A percentile compares a stretch with the other conserved stretches of the same genome.
These are phyloP conservation scores for Notothenia rossii DNA, from an alignment of 2,113 vertebrate genomes.

Conservation along the genomic window DNA sequence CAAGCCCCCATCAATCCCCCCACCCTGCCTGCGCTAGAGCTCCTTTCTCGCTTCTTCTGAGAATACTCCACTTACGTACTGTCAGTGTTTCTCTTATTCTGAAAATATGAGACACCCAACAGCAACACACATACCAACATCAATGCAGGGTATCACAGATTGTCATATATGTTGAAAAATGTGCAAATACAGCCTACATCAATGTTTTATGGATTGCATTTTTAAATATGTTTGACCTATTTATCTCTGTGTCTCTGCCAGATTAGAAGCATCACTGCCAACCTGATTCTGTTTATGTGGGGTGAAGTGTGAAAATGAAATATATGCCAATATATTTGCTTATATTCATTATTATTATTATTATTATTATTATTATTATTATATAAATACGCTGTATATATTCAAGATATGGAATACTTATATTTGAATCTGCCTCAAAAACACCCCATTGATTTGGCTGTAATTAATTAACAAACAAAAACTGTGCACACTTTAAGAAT, in stretches of 20 bases:
- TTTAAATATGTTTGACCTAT: background rate
- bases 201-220: background rate
- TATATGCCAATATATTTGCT: background rate
- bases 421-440: background rate
- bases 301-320: background rate
- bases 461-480: background rate
- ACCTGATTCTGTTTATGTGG: background rate
- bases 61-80: constrained; percentile 19
- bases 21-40: constrained; percentile 7
- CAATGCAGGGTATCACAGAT: background rate
- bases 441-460: background rate
- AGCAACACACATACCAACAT: background rate
- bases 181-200: background rate
- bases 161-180: background rate
- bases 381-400: background rate
- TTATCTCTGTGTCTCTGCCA: background rate
- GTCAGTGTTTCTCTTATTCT: constrained; percentile 6
- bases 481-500: background rate
- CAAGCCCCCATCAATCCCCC: constrained; percentile 50
- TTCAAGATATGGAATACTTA: background rate
- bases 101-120: background rate
- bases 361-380: background rate
- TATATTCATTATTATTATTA: background rate
- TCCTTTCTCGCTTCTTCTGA: background rate
- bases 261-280: background rate